Evolutionary conservation across 2,113 vertebrate genomes (phyloP), one percentile per base, ranked within the genome.

Genomic region (Dicrurus megarhynchus): DNA sequence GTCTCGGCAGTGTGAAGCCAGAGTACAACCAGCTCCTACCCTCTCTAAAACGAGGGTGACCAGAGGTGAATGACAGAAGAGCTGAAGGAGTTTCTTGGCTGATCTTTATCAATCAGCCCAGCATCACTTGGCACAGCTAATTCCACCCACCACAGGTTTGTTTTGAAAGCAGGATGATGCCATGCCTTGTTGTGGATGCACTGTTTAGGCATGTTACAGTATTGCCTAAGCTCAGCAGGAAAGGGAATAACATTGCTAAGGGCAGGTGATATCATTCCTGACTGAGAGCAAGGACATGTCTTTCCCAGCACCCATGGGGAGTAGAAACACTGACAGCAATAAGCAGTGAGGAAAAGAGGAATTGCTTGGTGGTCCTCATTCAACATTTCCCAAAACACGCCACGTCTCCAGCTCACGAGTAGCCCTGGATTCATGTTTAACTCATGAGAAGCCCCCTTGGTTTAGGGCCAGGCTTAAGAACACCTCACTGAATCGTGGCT

Each of bases 131-230:
- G 61, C 89, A 64, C 50, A 88, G 65, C 89, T 95, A 77, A 91
- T 96, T 94, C 93, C 95, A 93, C 97, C 95, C 92, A 95, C 93
- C 80, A 90, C 53, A 32, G 91, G 74, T 73, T 90, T 95, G 88
- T 97, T 97, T 97, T 97, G 95, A 97, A 97, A 94, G 95, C 89
- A 97, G 81, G 93, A 59, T 92, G 90, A 95, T 94, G 82, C 92
- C 92, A 92, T 90, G 93, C 92, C 85, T 94, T 92, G 89, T 93
- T 92, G 84, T 94, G 95, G 89, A 96, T 96, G 89, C 92, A 84
- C 39, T 92, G 95, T 96, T 97, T 87, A 97, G 96, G 93, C 94
- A 95, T 90, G 96, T 92, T 83, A 71, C 39, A 41, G 79, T 33
- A 91, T 97, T 97, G 95, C 82, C 86, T 94, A 96, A 97, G 85